Base-by-base conservation (phyloP, 2,888 invertebrate genomes). In the Tenodera sinensis region DNA sequence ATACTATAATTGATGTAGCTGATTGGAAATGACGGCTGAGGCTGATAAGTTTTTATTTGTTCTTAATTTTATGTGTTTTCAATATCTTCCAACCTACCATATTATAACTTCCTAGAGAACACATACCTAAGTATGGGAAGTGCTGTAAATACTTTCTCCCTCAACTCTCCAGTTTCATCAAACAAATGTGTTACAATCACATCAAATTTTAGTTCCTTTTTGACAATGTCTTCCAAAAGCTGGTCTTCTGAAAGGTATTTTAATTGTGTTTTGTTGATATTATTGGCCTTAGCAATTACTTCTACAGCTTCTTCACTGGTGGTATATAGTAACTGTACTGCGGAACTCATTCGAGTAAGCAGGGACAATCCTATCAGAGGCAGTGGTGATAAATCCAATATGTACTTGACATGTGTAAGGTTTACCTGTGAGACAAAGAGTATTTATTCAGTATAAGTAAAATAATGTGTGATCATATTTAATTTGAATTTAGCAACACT, bases 351-450 rank as follows among this genome's bases (percentile, higher is more conserved):
- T 91, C 93, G 92, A 92, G 94, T 94, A 28, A 95, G 93, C 92
- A 96, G 93, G 88, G 94, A 92, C 83, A 96, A 92, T 0, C 96
- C 96, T 91, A 95, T 94, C 83, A 96, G 91, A 1, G 96, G 96
- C 92, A 96, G 95, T 9, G 95, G 95, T 91, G 94, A 94, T 47
- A 95, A 93, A 92, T 96, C 96, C 85, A 95, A 93, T 90, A 96
- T 27, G 15, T 82, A 8, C 4, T n/a, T 82, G 12, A 30, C 27
- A 3, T n/a, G 15, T n/a, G 3, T 15, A n/a, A n/a, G 90, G 91
- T 91, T 91, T 90, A 92, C 54, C 83, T 83, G 54, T 7, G 54
- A 85, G 12, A 27, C 25, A n/a, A 25, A 88, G 27, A 42, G 1
- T 42, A 12, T 7, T 34, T 7, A 4, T 42, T 12, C 42, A 42